phyloP scores from a whole-genome alignment of 2,797 vertebrate genomes.

The Gila robusta region DNA sequence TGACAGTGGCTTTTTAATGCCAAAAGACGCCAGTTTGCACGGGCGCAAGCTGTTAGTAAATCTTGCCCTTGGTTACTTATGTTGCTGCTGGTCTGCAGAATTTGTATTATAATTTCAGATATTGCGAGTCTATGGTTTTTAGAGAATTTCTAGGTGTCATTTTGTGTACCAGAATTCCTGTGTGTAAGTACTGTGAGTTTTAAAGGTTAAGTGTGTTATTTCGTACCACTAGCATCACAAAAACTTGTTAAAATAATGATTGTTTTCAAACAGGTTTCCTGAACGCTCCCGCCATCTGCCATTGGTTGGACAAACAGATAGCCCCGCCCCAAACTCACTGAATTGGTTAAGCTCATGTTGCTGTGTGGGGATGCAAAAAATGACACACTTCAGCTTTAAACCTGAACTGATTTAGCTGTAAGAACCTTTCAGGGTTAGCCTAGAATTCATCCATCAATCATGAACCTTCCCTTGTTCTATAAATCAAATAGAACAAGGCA shows the following conservation, averaged over 20 bases:
- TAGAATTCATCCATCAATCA: conserved; percentile 15
- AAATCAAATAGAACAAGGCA: not conserved
- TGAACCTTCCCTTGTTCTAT: not conserved
- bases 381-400: not conserved
- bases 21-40: no score
- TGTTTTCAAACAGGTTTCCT: not conserved
- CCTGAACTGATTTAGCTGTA: not conserved
- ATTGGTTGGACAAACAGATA: not conserved
- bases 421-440: not conserved
- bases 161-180: not conserved
- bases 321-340: not conserved
- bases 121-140: not conserved
- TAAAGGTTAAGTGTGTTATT: not conserved
- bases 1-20: no score
- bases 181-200: not conserved
- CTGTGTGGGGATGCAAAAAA: not conserved
- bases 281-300: no score
- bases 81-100: not conserved
- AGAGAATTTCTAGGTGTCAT: not conserved
- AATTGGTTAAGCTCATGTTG: not conserved
- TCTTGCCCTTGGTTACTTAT: not conserved
- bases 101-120: not conserved
- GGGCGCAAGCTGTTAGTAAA: no score
- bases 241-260: not conserved
- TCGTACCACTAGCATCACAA: not conserved